These are phyloP conservation scores for Vicugna pacos DNA, from an alignment of 2,113 vertebrate species.

Conservation along the genomic window DNA sequence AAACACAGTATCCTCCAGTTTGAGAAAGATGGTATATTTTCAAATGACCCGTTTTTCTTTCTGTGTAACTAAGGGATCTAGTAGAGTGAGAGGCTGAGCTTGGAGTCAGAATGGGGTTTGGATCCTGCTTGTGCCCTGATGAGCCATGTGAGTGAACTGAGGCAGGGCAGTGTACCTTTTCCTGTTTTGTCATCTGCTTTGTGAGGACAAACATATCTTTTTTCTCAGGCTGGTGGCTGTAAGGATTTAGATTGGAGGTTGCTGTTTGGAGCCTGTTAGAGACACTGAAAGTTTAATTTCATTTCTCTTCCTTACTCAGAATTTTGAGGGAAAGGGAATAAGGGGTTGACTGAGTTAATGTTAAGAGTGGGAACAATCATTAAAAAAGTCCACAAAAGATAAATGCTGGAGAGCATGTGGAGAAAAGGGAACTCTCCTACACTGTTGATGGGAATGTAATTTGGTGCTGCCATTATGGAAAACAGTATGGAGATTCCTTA, in stretches of 20 bases:
- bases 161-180: neutral
- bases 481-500: too few relatives aligned
- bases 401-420: too few relatives aligned
- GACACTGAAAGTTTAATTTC: neutral
- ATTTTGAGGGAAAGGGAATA: neutral
- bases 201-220: neutral
- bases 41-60: neutral
- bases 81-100: neutral
- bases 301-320: slow-evolving; percentile 2
- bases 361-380: neutral
- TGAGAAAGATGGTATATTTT: neutral
- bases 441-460: too few relatives aligned
- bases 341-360: neutral
- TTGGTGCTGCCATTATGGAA: too few relatives aligned
- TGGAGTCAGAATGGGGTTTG: neutral
- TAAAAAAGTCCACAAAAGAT: too few relatives aligned
- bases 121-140: neutral
- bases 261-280: neutral
- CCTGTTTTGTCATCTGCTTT: neutral
- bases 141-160: neutral
- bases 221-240: neutral
- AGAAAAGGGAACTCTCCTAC: too few relatives aligned
- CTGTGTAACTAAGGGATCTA: neutral
- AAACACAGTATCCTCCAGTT: neutral
- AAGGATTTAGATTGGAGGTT: neutral